phyloP scores from a whole-genome alignment of 2,797 vertebrate genomes.

The Labeo calbasu region DNA sequence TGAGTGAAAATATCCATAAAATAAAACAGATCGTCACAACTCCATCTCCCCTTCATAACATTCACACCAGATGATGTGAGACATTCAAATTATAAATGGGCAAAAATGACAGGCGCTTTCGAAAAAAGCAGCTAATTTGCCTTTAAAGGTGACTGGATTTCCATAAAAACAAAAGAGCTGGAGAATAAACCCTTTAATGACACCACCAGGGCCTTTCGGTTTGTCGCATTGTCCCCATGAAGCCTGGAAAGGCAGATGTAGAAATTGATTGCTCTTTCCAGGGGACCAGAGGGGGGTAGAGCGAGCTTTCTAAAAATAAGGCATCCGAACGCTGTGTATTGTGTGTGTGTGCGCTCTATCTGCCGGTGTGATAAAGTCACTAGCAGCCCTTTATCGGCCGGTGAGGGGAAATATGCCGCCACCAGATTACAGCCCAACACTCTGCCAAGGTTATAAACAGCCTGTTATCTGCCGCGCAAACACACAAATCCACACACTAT shows the following conservation, averaged over 20 bases:
- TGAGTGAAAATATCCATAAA: constrained; percentile 10
- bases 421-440: constrained; percentile 96
- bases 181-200: constrained; percentile 32
- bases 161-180: constrained; percentile 42
- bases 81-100: constrained; percentile 24
- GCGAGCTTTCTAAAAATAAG: constrained; percentile 76
- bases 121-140: constrained; percentile 15
- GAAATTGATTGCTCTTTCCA: constrained; percentile 75
- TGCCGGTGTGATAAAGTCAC: constrained; percentile 84
- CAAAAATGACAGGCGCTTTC: constrained; percentile 27
- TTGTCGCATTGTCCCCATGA: constrained; percentile 69
- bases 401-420: constrained; percentile 96
- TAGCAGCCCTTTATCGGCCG: constrained; percentile 96
- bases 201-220: constrained; percentile 65
- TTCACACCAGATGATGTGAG: constrained; percentile 13
- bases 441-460: constrained; percentile 99
- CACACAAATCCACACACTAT: constrained; percentile 97
- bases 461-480: constrained; percentile 94
- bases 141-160: constrained; percentile 35
- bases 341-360: constrained; percentile 51
- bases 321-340: constrained; percentile 59
- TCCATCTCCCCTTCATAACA: constrained; percentile 21
- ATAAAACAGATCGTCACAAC: constrained; percentile 18
- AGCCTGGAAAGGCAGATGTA: constrained; percentile 72
- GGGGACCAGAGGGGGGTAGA: constrained; percentile 59